A percentile compares a stretch with the other conserved stretches of the same genome.
These are phyloP conservation scores for Leptogaster cylindrica DNA, from an alignment of 2,888 invertebrate species.

Conservation along the genomic window DNA sequence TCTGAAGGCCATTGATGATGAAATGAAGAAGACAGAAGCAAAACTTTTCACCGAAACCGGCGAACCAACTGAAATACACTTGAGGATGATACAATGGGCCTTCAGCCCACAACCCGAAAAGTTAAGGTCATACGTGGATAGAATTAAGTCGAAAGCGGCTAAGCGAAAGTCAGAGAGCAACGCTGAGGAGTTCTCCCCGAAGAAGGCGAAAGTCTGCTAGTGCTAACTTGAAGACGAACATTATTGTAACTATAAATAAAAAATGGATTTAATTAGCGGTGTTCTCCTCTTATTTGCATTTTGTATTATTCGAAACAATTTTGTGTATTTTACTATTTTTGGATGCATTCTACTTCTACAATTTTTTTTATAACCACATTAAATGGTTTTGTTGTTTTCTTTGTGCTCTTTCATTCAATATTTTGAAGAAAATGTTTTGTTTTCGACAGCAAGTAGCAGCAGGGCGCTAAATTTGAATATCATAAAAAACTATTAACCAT, in stretches of 20 bases:
- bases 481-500: too few species aligned
- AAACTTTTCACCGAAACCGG: conserved; percentile 71
- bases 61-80: conserved; percentile 72
- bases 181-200: conserved; percentile 52
- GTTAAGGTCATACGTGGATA: conserved; percentile 67
- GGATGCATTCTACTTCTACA: too few species aligned
- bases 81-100: conserved; percentile 75
- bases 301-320: too few species aligned
- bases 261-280: background rate
- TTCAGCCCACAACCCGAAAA: conserved; percentile 75
- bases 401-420: too few species aligned
- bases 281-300: too few species aligned
- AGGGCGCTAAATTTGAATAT: too few species aligned
- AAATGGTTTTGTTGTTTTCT: too few species aligned
- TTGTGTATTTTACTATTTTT: too few species aligned
- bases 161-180: conserved; percentile 59
- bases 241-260: conserved; percentile 4
- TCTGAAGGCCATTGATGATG: conserved; percentile 66
- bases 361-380: too few species aligned
- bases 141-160: conserved; percentile 53
- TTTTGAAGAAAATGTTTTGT: too few species aligned
- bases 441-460: too few species aligned
- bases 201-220: conserved; percentile 49
- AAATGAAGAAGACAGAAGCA: conserved; percentile 67
- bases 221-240: background rate